A percentile compares a stretch with the other conserved stretches of the same genome.
Conservation (phyloP, 2,113 vertebrate genomes). For the human (Homo sapiens) region DNA sequence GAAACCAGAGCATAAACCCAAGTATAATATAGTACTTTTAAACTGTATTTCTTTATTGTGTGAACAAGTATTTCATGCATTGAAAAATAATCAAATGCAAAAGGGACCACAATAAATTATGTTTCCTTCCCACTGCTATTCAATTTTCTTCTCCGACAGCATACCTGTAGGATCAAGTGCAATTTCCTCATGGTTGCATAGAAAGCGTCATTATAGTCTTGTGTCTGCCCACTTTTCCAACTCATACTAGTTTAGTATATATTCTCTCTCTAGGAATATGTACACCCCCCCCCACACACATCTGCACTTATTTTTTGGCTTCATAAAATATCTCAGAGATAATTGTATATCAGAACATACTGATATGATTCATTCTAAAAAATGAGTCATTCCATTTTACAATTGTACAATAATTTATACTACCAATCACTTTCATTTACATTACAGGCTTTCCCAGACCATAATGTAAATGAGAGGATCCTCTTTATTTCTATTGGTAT, state of each 20-base stretch:
- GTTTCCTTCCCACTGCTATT: neutral
- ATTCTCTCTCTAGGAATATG: neutral
- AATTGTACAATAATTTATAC: neutral
- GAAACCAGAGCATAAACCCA: neutral
- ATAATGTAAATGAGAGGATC: neutral
- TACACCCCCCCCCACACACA: rapidly evolving
- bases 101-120: neutral
- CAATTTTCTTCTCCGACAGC: neutral
- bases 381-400: neutral
- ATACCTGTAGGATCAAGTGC: neutral
- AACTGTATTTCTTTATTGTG: neutral
- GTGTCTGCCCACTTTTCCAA: neutral
- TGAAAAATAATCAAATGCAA: neutral
- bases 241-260: neutral
- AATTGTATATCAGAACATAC: neutral
- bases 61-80: neutral
- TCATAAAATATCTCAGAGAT: neutral
- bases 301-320: neutral
- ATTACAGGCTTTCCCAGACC: neutral
- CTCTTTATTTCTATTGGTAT: neutral
- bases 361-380: neutral
- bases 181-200: neutral
- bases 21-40: neutral
- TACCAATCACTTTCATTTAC: neutral
- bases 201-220: neutral